Base-by-base conservation (phyloP, 2,797 vertebrate species). In the Macrochelys suwanniensis region DNA sequence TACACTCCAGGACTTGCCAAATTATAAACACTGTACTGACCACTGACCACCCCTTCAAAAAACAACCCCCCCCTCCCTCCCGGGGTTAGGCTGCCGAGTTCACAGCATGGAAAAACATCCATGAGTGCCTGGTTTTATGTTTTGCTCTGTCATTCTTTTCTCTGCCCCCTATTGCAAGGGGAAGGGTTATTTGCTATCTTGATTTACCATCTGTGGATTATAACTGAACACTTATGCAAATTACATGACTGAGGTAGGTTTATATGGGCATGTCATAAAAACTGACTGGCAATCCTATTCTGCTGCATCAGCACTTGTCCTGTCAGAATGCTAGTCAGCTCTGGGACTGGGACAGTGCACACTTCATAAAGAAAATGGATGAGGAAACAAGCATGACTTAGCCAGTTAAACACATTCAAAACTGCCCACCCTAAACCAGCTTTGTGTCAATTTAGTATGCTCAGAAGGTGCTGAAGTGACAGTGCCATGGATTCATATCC, bases 271-370 rank as follows among this genome's bases (percentile, higher is more conserved):
- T 82, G 65, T 85, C 2, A 4, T 91, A 93, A 97, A 96, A 93
- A 76, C 23, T 59, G 59, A 92, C 92, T 49, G 37, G 89, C 90
- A 92, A 87, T 81, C 45, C 83, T 82, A 4, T 81, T 93, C 91
- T 96, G 81, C 91, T 93, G 89, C 37, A 88, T 97, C 94, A 95
- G 95, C 93, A 79, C 31, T 79, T 54, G 84, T 61, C 85, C 47
- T 96, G 33, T 59, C 51, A 50, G 80, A 45, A 91, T 95, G 37
- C 56, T 93, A 3, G 15, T 94, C 10, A 6, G 77, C 45, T 84
- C 83, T 82, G 80, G 65, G 68, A 11, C 79, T 26, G 2, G 65
- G 59, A 81, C 51, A 57, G 45, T 84, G 51, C 56, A 33, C 51
- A 9, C 33, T 77, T 82, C n/a, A 2, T 1, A 61, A 90, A 21